phyloP scores from a whole-genome alignment of 2,797 vertebrate species.

The Poecilia wingei region DNA sequence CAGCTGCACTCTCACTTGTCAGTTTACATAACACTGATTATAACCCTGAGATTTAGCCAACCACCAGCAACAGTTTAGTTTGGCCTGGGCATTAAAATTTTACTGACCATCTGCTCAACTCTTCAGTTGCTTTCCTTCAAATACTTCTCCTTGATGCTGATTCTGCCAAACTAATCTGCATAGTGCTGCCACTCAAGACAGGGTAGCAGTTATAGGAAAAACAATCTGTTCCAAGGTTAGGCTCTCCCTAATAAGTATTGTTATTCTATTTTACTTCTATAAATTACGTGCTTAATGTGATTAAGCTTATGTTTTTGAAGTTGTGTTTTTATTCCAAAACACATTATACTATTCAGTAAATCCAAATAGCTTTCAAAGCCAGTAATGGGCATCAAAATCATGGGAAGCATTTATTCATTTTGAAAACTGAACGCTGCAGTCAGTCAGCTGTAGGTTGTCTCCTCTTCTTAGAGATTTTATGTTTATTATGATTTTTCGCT shows the following conservation, averaged over 20 bases:
- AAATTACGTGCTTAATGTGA: not conserved
- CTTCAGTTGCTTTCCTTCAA: slow-evolving; percentile 62
- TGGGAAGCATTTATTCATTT: not conserved
- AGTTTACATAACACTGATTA: slow-evolving; percentile 90
- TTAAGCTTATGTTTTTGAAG: not conserved
- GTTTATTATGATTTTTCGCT: not conserved
- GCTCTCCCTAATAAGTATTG: not conserved
- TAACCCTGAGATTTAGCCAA: slow-evolving; percentile 84
- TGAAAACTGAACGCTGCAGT: not conserved
- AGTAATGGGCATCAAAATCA: not conserved
- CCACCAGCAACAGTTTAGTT: slow-evolving; percentile 79
- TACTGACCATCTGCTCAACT: slow-evolving; percentile 88
- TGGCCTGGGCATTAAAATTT: slow-evolving; percentile 85
- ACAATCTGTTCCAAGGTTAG: not conserved
- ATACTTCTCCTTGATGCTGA: slow-evolving; percentile 49
- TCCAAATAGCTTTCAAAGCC: not conserved
- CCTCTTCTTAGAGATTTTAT: not conserved
- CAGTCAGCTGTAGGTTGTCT: not conserved
- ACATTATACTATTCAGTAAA: not conserved
- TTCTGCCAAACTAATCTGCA: slow-evolving; percentile 17
- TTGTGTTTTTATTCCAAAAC: not conserved
- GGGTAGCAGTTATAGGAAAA: not conserved
- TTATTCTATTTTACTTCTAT: not conserved
- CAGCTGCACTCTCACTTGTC: slow-evolving; percentile 61
- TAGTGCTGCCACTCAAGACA: slow-evolving; percentile 14